Conservation (phyloP, 1,140 invertebrate species). For the Pogonognathellus flavescens region DNA sequence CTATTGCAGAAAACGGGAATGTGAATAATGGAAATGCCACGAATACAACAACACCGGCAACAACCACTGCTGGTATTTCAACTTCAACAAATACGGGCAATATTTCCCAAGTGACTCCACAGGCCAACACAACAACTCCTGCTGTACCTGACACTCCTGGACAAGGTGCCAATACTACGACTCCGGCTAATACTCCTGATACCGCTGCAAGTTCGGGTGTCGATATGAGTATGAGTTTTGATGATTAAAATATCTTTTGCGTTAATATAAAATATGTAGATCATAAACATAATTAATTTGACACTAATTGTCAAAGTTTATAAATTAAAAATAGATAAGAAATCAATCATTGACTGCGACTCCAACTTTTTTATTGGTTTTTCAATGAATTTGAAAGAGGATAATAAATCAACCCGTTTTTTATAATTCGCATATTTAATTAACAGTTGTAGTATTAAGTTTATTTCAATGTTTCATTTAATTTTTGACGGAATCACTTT, state of each 20-base stretch:
- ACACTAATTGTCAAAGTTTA: no score
- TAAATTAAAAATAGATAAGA: no score
- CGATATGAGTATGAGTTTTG: slow-evolving; percentile 41
- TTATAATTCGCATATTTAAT: neutral
- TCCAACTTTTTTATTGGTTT: no score
- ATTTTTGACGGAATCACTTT: neutral
- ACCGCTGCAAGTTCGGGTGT: neutral
- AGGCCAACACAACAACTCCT: neutral
- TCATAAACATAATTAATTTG: no score
- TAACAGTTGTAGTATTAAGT: neutral
- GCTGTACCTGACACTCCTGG: neutral
- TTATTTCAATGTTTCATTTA: neutral
- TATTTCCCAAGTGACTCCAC: neutral
- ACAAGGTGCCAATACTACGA: neutral
- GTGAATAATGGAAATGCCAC: neutral
- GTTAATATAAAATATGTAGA: no score
- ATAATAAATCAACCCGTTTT: no score
- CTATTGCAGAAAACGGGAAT: neutral
- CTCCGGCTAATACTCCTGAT: neutral
- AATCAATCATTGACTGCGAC: no score
- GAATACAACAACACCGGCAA: neutral
- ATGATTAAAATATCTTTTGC: slow-evolving; percentile 9
- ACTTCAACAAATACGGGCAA: neutral
- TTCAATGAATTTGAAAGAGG: no score
- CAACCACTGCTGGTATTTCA: neutral